Evolutionary conservation across 2,113 vertebrate species (phyloP), one percentile per base, ranked within the genome.

Genomic region (Xiphophorus couchianus): DNA sequence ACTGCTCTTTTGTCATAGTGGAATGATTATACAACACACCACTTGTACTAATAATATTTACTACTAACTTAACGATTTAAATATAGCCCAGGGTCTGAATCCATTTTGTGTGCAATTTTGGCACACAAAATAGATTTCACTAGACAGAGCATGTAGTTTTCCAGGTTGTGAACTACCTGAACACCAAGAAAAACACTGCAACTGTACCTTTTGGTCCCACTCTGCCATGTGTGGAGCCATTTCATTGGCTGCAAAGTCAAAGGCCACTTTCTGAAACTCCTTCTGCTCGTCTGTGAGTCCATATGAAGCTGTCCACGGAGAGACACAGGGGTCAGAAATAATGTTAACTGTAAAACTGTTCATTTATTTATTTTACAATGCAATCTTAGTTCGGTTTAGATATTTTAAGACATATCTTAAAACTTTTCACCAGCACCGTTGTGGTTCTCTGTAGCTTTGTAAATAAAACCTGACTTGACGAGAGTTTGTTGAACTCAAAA

Each of bases 151-250:
- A 9, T 54, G 17, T 25, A 3, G 22, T 22, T 54, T 44, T 5
- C 48, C 5, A 25, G 19, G 48, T 54, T 19, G 48, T 54, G 7
- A 22, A 54, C 19, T 8, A 54, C 17, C 48, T 54, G 48, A 54
- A 22, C 27, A 30, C 3, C 27, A 3, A 30, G 13, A 15, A 22
- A 13, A 28, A 13, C n/a, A 10, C n/a, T 30, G 6, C 4, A 6
- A n/a, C 63, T 28, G 9, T 91, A 97, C 97, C 94, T 98, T 96
- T 60, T 97, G 93, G 87, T 99, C 98, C 97, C 98, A 99, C 76
- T 96, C 95, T 0, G 96, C 95, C 97, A 99, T 99, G 86, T 96
- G 83, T 42, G 97, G 98, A 83, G 97, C 93, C 97, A 99, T 98
- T 92, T 99, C 98, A 77, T 93, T 96, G 84, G 96, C 80, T 74